Evolutionary conservation across 2,888 invertebrate species (phyloP).

Genomic region (Dynastes hyllus): DNA sequence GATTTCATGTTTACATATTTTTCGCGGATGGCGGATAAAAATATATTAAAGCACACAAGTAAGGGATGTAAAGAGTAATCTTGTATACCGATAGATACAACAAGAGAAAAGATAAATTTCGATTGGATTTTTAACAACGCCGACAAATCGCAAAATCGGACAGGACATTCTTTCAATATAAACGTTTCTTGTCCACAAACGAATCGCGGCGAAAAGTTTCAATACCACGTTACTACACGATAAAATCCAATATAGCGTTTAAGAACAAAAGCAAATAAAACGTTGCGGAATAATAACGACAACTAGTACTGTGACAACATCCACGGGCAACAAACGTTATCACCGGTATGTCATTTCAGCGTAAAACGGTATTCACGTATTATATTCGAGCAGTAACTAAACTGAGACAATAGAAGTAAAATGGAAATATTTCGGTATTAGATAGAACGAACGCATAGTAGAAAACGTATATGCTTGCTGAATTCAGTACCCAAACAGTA

Average conservation of each 20-base stretch:
- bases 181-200: not conserved
- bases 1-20: too few species aligned
- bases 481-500: constrained; percentile 48
- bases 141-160: not conserved
- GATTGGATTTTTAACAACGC: not conserved
- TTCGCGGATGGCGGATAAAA: too few species aligned
- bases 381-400: constrained; percentile 37
- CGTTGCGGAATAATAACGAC: constrained; percentile 28
- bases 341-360: constrained; percentile 39
- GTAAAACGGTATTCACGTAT: constrained; percentile 30
- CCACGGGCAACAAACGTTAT: constrained; percentile 38
- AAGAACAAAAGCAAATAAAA: constrained; percentile 18
- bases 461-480: constrained; percentile 12
- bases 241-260: constrained; percentile 25
- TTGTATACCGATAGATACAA: too few species aligned
- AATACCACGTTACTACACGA: not conserved
- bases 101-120: not conserved
- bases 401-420: constrained; percentile 42
- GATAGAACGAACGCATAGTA: constrained; percentile 21
- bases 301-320: constrained; percentile 25
- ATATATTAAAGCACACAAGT: too few species aligned
- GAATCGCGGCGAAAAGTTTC: not conserved
- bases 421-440: constrained; percentile 47
- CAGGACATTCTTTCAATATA: not conserved
- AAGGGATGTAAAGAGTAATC: too few species aligned